Evolutionary conservation across 2,113 vertebrate species (phyloP).

Genomic region (Cebidichthys violaceus): DNA sequence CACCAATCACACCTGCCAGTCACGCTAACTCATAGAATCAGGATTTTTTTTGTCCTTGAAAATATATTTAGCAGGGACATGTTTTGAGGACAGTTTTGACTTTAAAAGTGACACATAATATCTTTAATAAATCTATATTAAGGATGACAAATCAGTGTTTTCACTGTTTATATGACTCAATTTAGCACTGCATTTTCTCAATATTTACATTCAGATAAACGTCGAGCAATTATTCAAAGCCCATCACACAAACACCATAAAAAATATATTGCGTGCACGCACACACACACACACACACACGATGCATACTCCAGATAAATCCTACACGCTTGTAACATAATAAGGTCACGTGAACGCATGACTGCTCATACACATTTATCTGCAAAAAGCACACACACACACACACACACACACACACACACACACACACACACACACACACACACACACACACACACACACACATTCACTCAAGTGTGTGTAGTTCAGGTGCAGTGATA

Average conservation of each 20-base stretch:
- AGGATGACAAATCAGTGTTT: not conserved
- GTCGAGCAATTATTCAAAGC: slow-evolving; percentile 46
- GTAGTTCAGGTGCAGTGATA: slow-evolving; percentile 65
- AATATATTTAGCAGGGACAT: not conserved
- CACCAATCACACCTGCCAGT: slow-evolving; percentile 65
- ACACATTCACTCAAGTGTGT: slow-evolving; percentile 49
- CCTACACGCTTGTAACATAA: slow-evolving; percentile 65
- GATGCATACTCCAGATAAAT: slow-evolving; percentile 54
- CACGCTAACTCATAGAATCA: slow-evolving; percentile 21
- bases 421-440: slow-evolving; percentile 49
- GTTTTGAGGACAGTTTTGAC: slow-evolving; percentile 18
- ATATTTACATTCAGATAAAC: slow-evolving; percentile 48
- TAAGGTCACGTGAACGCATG: slow-evolving; percentile 74
- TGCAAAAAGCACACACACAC: slow-evolving; percentile 57
- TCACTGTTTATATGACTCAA: not conserved
- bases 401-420: slow-evolving; percentile 47
- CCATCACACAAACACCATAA: slow-evolving; percentile 2
- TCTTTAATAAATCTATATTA: not conserved
- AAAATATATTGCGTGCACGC: slow-evolving; percentile 8
- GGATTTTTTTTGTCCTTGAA: slow-evolving; percentile 3
- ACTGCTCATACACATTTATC: slow-evolving; percentile 68
- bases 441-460: slow-evolving; percentile 50
- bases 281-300: slow-evolving; percentile 7
- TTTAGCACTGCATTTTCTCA: slow-evolving; percentile 15
- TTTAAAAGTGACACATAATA: not conserved